Evolutionary conservation across 2,888 invertebrate genomes (phyloP).

Genomic region (Pandemis cinnamomeana): DNA sequence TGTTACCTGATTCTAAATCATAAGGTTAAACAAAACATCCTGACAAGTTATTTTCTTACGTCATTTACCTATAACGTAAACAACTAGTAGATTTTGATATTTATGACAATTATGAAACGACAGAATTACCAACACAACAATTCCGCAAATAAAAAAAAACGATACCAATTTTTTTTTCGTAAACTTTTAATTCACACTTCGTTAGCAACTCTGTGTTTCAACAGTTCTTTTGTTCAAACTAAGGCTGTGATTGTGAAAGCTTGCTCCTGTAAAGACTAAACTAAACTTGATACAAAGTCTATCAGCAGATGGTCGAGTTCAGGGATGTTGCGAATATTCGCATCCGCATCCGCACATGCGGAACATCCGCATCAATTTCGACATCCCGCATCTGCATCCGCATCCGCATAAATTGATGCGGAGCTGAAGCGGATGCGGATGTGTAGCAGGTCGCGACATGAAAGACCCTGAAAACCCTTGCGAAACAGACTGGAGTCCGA

Average conservation of each 20-base stretch:
- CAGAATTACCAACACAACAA: neutral
- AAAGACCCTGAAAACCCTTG: too few species aligned
- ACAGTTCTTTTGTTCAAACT: neutral
- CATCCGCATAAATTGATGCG: too few species aligned
- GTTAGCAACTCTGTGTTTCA: neutral
- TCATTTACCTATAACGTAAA: neutral
- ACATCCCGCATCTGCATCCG: too few species aligned
- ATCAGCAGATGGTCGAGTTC: too few species aligned
- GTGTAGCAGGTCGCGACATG: too few species aligned
- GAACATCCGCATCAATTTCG: too few species aligned
- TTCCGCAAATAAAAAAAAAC: neutral
- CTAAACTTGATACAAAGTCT: neutral
- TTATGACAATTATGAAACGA: neutral
- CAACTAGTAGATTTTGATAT: neutral
- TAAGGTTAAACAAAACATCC: neutral
- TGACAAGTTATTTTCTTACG: constrained; percentile 3
- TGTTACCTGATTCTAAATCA: neutral
- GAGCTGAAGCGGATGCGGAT: too few species aligned
- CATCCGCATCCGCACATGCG: too few species aligned
- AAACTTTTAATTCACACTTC: neutral
- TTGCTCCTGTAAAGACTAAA: neutral
- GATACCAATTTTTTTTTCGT: too few species aligned
- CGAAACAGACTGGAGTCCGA: too few species aligned
- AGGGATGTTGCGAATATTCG: too few species aligned
- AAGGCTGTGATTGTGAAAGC: neutral